Base-by-base conservation (phyloP, 2,797 vertebrate genomes). In the Helostoma temminkii region DNA sequence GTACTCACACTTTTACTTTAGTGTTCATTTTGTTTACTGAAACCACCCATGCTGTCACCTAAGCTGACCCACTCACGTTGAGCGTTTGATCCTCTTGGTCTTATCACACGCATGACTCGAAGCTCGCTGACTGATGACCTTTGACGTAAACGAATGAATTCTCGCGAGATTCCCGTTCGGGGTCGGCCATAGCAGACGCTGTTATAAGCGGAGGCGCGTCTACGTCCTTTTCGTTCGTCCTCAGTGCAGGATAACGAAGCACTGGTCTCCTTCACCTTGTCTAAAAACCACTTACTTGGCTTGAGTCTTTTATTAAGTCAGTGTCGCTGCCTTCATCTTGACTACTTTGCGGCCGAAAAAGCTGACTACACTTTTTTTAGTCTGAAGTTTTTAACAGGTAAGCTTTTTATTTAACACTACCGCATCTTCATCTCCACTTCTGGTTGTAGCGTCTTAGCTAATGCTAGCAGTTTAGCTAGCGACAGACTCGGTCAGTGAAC, bases 161-260 rank as follows among this genome's bases (percentile, higher is more conserved):
- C 74, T 91, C 91, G 91, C 90, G 91, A 90, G 75, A 86, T 0
- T 58, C 25, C 9, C 2, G 0, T 6, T 3, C 3, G 37, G 2
- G 7, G 0, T 36, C 19, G 6, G 26, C 22, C 39, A 12, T 16
- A 1, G n/a, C 1, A 9, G n/a, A 0, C 0, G 34, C 63, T 54
- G 6, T 39, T 86, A 91, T 82, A 91, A 89, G 8, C 45, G 0
- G 16, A 1, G 0, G 16, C 57, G 0, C 42, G 12, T 24, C 39
- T 58, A 37, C 64, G 92, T 85, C 93, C 92, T 93, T 78, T 71
- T 72, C 85, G 94, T 95, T 95, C 94, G 94, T 94, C 94, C 94
- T 95, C 93, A 95, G 93, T 95, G 94, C 43, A 93, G 93, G 94
- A 94, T 93, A 95, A 94, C 93, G 89, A n/a, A 3, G 8, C 1